Evolutionary conservation across 2,888 invertebrate species (phyloP).

Genomic region (Zele albiditarsus): DNA sequence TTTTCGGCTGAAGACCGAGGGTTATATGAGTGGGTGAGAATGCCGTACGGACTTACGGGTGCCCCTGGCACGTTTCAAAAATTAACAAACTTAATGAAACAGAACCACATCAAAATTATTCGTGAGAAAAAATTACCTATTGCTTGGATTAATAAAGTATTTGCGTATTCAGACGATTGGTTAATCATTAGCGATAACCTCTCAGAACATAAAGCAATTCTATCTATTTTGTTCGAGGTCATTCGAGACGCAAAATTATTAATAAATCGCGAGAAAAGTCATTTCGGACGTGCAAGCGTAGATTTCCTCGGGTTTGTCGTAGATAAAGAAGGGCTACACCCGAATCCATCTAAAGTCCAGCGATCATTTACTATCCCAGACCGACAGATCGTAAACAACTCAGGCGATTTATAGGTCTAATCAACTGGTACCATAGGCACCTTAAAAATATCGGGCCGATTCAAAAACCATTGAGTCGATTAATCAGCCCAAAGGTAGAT

Average conservation of each 20-base stretch:
- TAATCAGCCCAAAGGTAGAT: conserved; percentile 37
- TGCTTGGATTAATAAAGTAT: conserved; percentile 40
- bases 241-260: conserved; percentile 39
- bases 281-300: conserved; percentile 44
- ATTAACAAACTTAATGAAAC: conserved; percentile 41
- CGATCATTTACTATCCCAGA: conserved; percentile 37
- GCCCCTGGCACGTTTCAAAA: conserved; percentile 46
- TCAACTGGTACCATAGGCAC: conserved; percentile 49
- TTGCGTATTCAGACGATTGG: conserved; percentile 45
- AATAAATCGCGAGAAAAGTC: conserved; percentile 46
- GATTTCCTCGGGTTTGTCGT: no score
- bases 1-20: conserved; percentile 45
- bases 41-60: conserved; percentile 47
- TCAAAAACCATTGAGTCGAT: conserved; percentile 43
- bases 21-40: conserved; percentile 40
- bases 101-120: conserved; percentile 24
- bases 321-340: conserved; percentile 45
- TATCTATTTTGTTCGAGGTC: conserved; percentile 38
- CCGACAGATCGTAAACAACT: conserved; percentile 40
- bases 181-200: conserved; percentile 40
- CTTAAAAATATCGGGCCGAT: conserved; percentile 35
- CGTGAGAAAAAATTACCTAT: conserved; percentile 32
- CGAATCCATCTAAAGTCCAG: conserved; percentile 46
- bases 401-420: conserved; percentile 41
- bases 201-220: conserved; percentile 35